Evolutionary conservation across 2,888 invertebrate species (phyloP).

Genomic region (Taenaris catops): DNA sequence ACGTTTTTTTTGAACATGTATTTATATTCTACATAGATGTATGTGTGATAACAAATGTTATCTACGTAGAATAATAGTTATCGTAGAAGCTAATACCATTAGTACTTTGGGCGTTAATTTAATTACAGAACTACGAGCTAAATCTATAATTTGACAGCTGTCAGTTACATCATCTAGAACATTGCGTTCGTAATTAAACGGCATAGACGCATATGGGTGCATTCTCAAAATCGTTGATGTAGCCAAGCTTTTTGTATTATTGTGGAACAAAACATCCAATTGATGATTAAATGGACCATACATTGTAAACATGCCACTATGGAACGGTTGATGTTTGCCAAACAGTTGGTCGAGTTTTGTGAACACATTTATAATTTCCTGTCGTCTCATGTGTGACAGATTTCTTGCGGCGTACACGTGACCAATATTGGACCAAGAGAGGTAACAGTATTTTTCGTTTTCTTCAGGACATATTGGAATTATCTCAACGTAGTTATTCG

Average conservation of each 20-base stretch:
- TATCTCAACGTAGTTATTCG: slow-evolving; percentile 50
- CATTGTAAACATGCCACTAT: slow-evolving; percentile 83
- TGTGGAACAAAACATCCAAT: slow-evolving; percentile 83
- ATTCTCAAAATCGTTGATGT: slow-evolving; percentile 42
- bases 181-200: slow-evolving; percentile 55
- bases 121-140: slow-evolving; percentile 36
- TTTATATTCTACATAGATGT: no score
- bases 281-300: slow-evolving; percentile 84
- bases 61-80: slow-evolving; percentile 34
- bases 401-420: slow-evolving; percentile 83
- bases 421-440: slow-evolving; percentile 85
- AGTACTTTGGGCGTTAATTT: slow-evolving; percentile 35
- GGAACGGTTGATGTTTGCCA: slow-evolving; percentile 78
- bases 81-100: slow-evolving; percentile 39
- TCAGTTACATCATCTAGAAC: slow-evolving; percentile 35
- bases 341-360: slow-evolving; percentile 85
- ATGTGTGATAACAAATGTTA: slow-evolving; percentile 7
- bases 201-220: slow-evolving; percentile 54
- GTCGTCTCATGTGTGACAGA: slow-evolving; percentile 72
- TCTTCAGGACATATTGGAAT: slow-evolving; percentile 80
- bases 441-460: slow-evolving; percentile 73
- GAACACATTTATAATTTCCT: slow-evolving; percentile 86
- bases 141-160: slow-evolving; percentile 37
- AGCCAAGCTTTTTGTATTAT: slow-evolving; percentile 62
- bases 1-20: no score